These are phyloP conservation scores for Scopus umbretta DNA, from an alignment of 2,113 vertebrate species.

Conservation along the genomic window DNA sequence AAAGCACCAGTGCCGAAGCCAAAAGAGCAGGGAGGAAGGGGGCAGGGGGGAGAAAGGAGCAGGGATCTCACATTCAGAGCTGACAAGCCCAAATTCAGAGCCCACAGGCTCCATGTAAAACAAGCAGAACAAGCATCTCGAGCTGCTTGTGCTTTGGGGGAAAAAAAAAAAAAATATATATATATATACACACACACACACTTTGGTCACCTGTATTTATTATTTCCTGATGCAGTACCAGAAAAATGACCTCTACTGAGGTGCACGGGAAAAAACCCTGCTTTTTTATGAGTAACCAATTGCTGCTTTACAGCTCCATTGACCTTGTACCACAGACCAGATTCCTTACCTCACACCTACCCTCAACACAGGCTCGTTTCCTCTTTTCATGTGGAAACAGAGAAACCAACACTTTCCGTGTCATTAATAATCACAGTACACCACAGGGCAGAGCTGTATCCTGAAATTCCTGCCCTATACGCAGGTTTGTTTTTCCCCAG, in stretches of 20 bases:
- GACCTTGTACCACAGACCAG: background rate
- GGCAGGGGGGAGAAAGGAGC: background rate
- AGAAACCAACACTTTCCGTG: background rate
- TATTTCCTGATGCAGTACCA: background rate
- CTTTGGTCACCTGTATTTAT: background rate
- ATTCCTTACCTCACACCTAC: background rate
- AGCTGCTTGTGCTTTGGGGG: background rate
- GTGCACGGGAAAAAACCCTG: background rate
- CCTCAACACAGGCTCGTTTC: fast-evolving
- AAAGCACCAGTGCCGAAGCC: background rate
- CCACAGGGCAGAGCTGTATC: background rate
- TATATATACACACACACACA: too few species aligned
- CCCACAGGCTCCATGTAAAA: background rate
- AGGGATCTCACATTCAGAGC: background rate
- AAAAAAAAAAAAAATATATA: background rate
- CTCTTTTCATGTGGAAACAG: background rate
- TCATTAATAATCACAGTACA: background rate
- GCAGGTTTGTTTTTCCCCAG: background rate
- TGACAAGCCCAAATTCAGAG: background rate
- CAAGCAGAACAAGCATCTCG: fast-evolving
- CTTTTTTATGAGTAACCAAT: background rate
- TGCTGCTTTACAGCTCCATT: background rate
- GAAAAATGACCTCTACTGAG: background rate
- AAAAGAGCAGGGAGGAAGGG: background rate
- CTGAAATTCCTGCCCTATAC: background rate